Evolutionary conservation across 1,140 invertebrate genomes (phyloP).

Genomic region (Colletes gigas): DNA sequence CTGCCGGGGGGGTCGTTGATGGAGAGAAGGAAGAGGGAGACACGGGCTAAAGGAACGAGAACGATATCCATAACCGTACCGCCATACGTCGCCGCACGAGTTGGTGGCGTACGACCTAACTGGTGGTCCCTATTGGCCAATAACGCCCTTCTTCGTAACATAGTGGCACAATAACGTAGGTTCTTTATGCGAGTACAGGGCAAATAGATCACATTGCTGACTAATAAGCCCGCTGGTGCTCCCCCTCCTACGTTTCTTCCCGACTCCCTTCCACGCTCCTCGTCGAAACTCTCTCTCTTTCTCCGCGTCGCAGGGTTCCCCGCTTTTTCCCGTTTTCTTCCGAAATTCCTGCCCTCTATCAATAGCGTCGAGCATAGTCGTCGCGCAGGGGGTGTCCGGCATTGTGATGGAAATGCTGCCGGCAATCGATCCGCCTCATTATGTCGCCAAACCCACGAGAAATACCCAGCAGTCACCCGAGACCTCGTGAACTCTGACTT

Average conservation of each 20-base stretch:
- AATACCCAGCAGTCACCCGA: conserved; percentile 70
- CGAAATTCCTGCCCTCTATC: conserved; percentile 77
- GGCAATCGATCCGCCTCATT: conserved; percentile 79
- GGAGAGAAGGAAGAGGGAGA: conserved; percentile 33
- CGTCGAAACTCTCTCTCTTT: neutral
- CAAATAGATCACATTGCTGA: conserved; percentile 80
- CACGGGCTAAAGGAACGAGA: conserved; percentile 28
- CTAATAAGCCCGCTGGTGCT: conserved; percentile 72
- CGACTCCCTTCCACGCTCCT: conserved; percentile 7
- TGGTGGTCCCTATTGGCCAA: conserved; percentile 78
- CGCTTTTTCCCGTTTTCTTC: conserved; percentile 75
- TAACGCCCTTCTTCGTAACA: conserved; percentile 77
- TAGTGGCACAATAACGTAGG: conserved; percentile 77
- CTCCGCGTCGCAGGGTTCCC: conserved; percentile 32
- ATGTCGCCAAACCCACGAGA: conserved; percentile 69
- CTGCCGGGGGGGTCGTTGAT: conserved; percentile 56
- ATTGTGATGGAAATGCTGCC: conserved; percentile 78
- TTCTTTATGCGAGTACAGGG: conserved; percentile 78
- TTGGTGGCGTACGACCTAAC: conserved; percentile 66
- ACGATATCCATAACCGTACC: conserved; percentile 60
- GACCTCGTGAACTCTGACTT: conserved; percentile 43
- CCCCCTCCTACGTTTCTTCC: neutral
- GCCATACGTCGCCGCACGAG: conserved; percentile 65
- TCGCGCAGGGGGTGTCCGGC: conserved; percentile 63
- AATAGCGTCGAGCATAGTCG: conserved; percentile 74